These are phyloP conservation scores for Coenonympha glycerion DNA, from an alignment of 2,888 invertebrate species.

Conservation along the genomic window DNA sequence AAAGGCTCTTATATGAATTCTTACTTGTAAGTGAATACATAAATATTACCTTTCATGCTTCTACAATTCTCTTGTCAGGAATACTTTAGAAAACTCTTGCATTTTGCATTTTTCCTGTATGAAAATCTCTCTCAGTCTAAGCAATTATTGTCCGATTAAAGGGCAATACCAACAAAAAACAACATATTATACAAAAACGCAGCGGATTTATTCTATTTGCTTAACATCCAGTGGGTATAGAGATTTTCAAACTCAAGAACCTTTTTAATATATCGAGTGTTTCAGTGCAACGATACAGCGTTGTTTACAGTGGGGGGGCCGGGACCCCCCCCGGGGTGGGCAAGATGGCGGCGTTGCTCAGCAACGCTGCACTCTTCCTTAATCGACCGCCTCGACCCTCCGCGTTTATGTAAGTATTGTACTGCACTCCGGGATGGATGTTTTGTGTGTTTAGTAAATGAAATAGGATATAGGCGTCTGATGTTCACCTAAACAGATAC, in stretches of 20 bases:
- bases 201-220: neutral
- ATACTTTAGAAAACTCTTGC: no score
- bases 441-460: conserved; percentile 28
- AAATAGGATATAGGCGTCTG: neutral
- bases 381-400: conserved; percentile 67
- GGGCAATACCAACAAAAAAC: no score
- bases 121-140: no score
- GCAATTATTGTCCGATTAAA: no score
- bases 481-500: no score
- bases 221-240: conserved; percentile 5
- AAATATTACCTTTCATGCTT: no score
- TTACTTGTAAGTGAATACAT: no score
- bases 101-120: no score
- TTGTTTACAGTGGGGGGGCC: conserved; percentile 63
- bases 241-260: conserved; percentile 38
- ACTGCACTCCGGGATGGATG: conserved; percentile 56
- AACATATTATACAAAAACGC: no score
- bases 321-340: conserved; percentile 46
- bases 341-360: conserved; percentile 74
- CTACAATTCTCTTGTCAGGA: no score
- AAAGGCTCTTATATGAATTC: no score
- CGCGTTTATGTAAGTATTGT: conserved; percentile 71
- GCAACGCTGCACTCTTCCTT: conserved; percentile 76
- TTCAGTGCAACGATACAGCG: conserved; percentile 73
- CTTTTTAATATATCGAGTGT: conserved; percentile 73